Evolutionary conservation across 2,888 invertebrate species (phyloP).

Genomic region (Blastobasis lacticolella): DNA sequence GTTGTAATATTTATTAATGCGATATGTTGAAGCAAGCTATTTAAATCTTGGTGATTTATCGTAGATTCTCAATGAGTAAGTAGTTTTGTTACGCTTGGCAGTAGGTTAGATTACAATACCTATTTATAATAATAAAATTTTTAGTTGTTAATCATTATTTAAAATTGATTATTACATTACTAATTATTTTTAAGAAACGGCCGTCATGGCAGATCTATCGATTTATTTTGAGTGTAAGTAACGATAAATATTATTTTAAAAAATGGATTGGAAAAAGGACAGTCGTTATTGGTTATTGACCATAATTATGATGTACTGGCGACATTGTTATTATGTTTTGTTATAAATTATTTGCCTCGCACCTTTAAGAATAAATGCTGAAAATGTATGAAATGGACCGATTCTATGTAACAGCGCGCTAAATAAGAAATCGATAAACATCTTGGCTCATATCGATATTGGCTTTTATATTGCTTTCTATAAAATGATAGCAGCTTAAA

Average conservation of each 20-base stretch:
- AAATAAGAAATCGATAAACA: no score
- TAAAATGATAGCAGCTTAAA: no score
- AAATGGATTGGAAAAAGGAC: conserved; percentile 30
- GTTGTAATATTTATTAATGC: conserved; percentile 28
- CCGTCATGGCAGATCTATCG: conserved; percentile 26
- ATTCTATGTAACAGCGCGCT: no score
- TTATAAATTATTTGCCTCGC: conserved; percentile 10
- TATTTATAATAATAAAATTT: conserved; percentile 29
- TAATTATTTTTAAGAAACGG: conserved; percentile 22
- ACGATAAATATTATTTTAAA: conserved; percentile 37
- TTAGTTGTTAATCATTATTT: conserved; percentile 45
- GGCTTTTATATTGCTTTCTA: no score
- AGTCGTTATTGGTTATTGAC: neutral
- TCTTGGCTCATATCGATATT: no score
- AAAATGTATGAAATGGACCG: conserved; percentile 1
- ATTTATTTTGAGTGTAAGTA: conserved; percentile 41
- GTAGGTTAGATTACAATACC: conserved; percentile 51
- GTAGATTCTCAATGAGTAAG: conserved; percentile 50
- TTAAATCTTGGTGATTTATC: conserved; percentile 59
- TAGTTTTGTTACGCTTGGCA: conserved; percentile 59
- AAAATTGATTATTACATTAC: conserved; percentile 28
- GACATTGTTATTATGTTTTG: conserved; percentile 31
- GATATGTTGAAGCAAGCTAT: conserved; percentile 28
- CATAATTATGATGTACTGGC: conserved; percentile 21
- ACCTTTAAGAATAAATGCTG: conserved; percentile 4